Evolutionary conservation across 2,113 vertebrate genomes (phyloP).

Genomic region (Seriola rivoliana): DNA sequence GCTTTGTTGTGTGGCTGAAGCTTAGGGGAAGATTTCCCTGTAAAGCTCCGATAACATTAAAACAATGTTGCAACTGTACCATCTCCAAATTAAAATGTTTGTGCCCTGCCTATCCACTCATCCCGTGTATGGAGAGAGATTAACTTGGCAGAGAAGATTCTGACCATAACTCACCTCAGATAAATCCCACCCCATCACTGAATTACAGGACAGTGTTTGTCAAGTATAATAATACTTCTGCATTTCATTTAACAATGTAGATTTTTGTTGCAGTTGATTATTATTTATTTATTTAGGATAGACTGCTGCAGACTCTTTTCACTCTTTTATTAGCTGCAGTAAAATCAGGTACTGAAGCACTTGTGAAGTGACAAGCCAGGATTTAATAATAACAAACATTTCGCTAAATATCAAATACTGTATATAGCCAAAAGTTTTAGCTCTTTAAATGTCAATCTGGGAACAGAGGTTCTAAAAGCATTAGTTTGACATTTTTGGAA

Average conservation of each 20-base stretch:
- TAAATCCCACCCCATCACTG: constrained; percentile 41
- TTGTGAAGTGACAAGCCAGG: neutral
- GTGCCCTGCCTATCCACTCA: constrained; percentile 68
- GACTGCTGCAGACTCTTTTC: no score
- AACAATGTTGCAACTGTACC: constrained; percentile 76
- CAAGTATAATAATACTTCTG: neutral
- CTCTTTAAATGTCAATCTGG: neutral
- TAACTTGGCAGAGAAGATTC: constrained; percentile 71
- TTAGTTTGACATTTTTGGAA: neutral
- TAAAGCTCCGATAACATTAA: constrained; percentile 82
- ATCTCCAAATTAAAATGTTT: constrained; percentile 86
- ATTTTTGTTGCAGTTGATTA: neutral
- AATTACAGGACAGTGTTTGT: constrained; percentile 20
- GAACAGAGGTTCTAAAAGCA: neutral
- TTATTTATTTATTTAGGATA: neutral
- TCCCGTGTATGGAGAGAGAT: constrained; percentile 77
- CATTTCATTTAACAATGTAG: neutral
- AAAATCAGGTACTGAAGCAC: neutral
- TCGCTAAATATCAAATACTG: neutral
- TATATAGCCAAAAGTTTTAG: neutral
- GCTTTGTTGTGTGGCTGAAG: constrained; percentile 67
- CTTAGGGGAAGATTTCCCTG: constrained; percentile 85
- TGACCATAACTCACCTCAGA: constrained; percentile 59
- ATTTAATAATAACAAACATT: neutral
- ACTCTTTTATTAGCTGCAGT: neutral